Base-by-base conservation (phyloP, 2,797 vertebrate genomes). In the Malacoraja senta region DNA sequence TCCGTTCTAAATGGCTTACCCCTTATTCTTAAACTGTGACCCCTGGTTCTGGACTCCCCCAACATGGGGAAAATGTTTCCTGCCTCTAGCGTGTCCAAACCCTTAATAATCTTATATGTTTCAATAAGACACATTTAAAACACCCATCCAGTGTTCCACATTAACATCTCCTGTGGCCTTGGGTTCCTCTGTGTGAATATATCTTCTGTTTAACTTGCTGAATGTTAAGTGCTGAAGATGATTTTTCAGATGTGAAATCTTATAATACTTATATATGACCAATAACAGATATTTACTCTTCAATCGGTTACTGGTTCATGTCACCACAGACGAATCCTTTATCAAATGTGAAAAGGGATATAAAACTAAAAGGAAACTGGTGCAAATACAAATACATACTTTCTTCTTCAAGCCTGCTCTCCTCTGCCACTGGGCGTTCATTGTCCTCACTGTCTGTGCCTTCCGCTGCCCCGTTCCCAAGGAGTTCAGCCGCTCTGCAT, bases 371-470 rank as follows among this genome's bases (percentile, higher is more conserved):
- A 26, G 24, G 32, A 80, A 72, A 76, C 15, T 29, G 24, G 44
- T n/a, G 71, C 38, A 92, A 92, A 76, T 53, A 76, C 19, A 76
- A 44, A 74, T 29, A 92, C 90, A 58, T 92, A 92, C 90, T 3
- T 76, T n/a, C 90, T 53, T 4, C 71, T 58, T 74, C 38, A 29
- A 68, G 15, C 29, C 24, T 76, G 71, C 32, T 35, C 15, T 44
- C 84, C n/a, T 88, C n/a, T 35, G n/a, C n/a, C 10, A 32, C 61
- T 17, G 84, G 63, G 10, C 29, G 90, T 8, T 92, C 90, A 92
- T 8, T 53, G 21, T n/a, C 71, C 35, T 76, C 90, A 19, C 71
- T n/a, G 3, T 29, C 90, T 44, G 44, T 71, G 26, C 72, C 38
- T 58, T 92, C 90, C 26, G 72, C 90, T n/a, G 68, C 90, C 1